Evolutionary conservation across 2,888 invertebrate species (phyloP).

Genomic region (Ochropacha duplaris): DNA sequence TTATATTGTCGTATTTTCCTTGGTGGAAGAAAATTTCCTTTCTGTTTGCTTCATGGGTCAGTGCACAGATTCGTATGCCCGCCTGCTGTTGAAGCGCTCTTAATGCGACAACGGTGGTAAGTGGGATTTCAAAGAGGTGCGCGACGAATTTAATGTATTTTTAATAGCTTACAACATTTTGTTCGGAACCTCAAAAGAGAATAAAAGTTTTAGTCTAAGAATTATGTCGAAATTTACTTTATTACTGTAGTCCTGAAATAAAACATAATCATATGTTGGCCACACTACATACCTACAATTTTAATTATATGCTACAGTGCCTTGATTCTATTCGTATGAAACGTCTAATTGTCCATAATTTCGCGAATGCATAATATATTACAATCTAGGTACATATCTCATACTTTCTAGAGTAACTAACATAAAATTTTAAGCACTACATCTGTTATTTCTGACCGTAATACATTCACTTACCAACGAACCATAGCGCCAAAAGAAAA

Average conservation of each 20-base stretch:
- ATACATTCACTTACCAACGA: not conserved
- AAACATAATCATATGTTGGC: not conserved
- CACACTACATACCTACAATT: too few relatives aligned
- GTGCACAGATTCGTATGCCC: constrained; percentile 74
- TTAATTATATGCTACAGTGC: not conserved
- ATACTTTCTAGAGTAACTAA: constrained; percentile 9
- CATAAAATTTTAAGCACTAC: not conserved
- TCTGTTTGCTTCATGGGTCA: constrained; percentile 82
- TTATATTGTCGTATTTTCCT: constrained; percentile 81
- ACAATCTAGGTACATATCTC: not conserved
- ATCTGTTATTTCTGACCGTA: not conserved
- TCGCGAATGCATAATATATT: not conserved
- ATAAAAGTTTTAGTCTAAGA: too few relatives aligned
- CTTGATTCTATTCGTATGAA: not conserved
- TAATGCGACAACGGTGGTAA: constrained; percentile 28
- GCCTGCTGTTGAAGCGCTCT: constrained; percentile 36
- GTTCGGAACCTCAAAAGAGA: not conserved
- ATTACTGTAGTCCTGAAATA: not conserved
- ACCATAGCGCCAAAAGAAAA: not conserved
- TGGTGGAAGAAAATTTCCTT: constrained; percentile 80
- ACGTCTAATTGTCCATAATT: constrained; percentile 1
- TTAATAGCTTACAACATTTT: not conserved
- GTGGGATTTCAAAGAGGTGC: constrained; percentile 20
- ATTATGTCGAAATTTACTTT: not conserved
- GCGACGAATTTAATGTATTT: not conserved